These are phyloP conservation scores for Drosophila melanica DNA, from an alignment of 1,140 invertebrate species.

Conservation along the genomic window DNA sequence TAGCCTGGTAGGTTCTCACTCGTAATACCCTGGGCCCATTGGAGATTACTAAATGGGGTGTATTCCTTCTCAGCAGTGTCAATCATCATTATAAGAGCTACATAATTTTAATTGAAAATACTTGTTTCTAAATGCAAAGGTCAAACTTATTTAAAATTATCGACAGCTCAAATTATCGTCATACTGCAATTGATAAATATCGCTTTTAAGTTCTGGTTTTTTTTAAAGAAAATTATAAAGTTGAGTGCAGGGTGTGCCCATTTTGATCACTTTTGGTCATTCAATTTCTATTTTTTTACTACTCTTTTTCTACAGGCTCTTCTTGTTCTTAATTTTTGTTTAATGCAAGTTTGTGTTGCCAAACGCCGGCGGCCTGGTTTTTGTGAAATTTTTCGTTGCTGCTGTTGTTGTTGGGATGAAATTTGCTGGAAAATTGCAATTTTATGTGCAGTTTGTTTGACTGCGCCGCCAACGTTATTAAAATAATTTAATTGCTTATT, in stretches of 20 bases:
- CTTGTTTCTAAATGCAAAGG: no score
- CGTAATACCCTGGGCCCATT: background rate
- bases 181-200: no score
- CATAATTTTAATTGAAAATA: no score
- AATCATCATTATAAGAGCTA: no score
- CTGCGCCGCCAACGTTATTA: slow-evolving; percentile 57
- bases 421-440: slow-evolving; percentile 82
- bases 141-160: no score
- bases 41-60: no score
- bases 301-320: slow-evolving; percentile 16
- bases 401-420: slow-evolving; percentile 23
- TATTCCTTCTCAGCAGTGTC: no score
- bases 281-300: background rate
- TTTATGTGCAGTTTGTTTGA: slow-evolving; percentile 76
- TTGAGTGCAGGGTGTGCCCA: no score
- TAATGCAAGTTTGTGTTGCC: slow-evolving; percentile 57
- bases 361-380: slow-evolving; percentile 68
- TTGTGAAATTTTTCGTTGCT: slow-evolving; percentile 57
- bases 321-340: slow-evolving; percentile 50
- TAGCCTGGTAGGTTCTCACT: slow-evolving; percentile 45
- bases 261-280: background rate
- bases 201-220: no score
- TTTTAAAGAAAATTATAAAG: no score
- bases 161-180: no score
- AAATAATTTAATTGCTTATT: slow-evolving; percentile 82